Evolutionary conservation across 2,888 invertebrate species (phyloP).

Genomic region (Brenthis ino): DNA sequence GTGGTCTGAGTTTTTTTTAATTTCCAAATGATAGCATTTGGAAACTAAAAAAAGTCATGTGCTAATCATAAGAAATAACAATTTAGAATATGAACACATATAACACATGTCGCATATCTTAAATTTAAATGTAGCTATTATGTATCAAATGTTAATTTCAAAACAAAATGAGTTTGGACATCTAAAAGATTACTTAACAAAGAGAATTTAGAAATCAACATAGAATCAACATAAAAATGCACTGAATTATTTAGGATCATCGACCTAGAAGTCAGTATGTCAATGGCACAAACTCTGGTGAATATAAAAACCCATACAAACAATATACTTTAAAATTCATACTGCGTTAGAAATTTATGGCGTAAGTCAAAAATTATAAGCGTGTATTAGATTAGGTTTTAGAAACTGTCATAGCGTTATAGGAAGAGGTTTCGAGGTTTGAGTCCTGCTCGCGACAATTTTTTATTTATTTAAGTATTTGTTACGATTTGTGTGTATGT

Average conservation of each 20-base stretch:
- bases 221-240: conserved; percentile 52
- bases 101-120: no score
- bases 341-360: conserved; percentile 24
- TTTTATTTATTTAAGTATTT: no score
- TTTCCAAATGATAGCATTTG: no score
- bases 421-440: neutral
- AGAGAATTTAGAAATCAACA: conserved; percentile 45
- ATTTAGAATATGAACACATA: no score
- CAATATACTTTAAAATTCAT: conserved; percentile 20
- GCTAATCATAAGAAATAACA: no score
- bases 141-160: conserved; percentile 3
- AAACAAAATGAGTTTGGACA: conserved; percentile 6
- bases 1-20: no score
- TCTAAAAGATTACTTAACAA: neutral
- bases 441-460: neutral
- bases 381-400: neutral
- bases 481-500: no score
- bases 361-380: conserved; percentile 6
- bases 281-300: conserved; percentile 49
- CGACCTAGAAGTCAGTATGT: conserved; percentile 43
- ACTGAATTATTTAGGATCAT: conserved; percentile 43
- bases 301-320: conserved; percentile 26
- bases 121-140: no score
- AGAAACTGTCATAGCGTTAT: neutral
- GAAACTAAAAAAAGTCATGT: no score